Conservation (phyloP, 2,113 vertebrate genomes). For the Erinaceus europaeus region DNA sequence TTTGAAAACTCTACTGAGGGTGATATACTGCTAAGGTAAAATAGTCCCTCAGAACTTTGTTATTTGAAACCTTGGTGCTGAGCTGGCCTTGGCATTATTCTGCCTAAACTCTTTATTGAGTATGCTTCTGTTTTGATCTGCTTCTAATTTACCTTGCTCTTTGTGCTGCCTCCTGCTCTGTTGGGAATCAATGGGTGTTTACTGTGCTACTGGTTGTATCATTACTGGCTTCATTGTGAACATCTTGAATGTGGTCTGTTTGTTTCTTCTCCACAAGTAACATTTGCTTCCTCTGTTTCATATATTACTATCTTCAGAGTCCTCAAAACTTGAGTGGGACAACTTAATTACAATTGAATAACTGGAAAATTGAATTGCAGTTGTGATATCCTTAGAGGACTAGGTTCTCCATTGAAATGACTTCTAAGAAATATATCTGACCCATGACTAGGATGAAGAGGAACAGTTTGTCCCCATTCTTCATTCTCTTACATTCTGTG, state of each 20-base stretch:
- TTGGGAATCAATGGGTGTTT: slow-evolving; percentile 22
- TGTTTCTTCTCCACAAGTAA: slow-evolving; percentile 11
- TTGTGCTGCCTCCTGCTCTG: neutral
- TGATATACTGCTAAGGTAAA: neutral
- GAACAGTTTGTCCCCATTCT: neutral
- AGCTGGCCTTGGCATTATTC: slow-evolving; percentile 25
- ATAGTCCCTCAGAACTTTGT: neutral
- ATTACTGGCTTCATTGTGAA: slow-evolving; percentile 38
- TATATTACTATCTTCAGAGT: neutral
- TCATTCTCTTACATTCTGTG: neutral
- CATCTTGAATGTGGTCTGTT: neutral
- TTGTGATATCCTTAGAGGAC: neutral
- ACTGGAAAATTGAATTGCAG: neutral
- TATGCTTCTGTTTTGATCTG: slow-evolving; percentile 55
- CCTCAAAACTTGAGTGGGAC: neutral
- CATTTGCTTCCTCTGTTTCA: slow-evolving; percentile 28
- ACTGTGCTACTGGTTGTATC: slow-evolving; percentile 33
- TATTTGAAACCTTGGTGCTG: neutral
- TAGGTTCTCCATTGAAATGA: neutral
- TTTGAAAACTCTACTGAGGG: slow-evolving; percentile 38
- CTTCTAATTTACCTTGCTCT: slow-evolving; percentile 50
- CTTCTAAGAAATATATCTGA: neutral
- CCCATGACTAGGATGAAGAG: neutral
- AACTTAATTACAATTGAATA: neutral
- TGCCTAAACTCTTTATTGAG: slow-evolving; percentile 45